Evolutionary conservation across 1,140 invertebrate species (phyloP).

Genomic region (Drosophila funebris): DNA sequence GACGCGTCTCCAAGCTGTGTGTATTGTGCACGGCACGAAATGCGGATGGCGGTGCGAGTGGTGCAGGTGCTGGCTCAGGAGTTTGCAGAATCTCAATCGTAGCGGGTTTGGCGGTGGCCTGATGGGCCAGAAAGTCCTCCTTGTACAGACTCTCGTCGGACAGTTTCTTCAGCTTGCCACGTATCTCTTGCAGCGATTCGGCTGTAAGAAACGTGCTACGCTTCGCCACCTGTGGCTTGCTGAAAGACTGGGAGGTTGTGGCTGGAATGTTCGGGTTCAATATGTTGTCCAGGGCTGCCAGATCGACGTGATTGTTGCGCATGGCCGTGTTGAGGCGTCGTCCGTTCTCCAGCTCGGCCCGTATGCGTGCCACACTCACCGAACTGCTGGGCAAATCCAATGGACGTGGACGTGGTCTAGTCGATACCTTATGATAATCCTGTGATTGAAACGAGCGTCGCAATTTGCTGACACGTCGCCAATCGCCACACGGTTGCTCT

Average conservation of each 20-base stretch:
- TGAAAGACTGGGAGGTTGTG: constrained; percentile 33
- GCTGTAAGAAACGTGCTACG: constrained; percentile 85
- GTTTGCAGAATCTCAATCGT: constrained; percentile 40
- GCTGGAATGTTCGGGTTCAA: constrained; percentile 67
- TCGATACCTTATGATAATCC: constrained; percentile 50
- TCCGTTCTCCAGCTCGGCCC: constrained; percentile 85
- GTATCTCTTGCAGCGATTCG: constrained; percentile 86
- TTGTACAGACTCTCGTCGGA: constrained; percentile 83
- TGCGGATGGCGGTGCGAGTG: constrained; percentile 38
- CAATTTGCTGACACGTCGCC: constrained; percentile 86
- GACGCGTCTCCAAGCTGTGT: constrained; percentile 85
- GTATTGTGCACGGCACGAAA: constrained; percentile 83
- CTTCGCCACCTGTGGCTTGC: constrained; percentile 58
- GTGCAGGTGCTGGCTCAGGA: constrained; percentile 37
- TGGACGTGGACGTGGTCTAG: constrained; percentile 68
- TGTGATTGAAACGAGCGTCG: constrained; percentile 87
- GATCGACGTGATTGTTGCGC: constrained; percentile 84
- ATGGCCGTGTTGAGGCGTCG: constrained; percentile 84
- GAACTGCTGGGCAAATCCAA: constrained; percentile 85
- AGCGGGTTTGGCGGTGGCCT: constrained; percentile 31
- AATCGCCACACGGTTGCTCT: constrained; percentile 82
- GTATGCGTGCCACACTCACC: constrained; percentile 85
- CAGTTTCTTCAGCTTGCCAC: constrained; percentile 85
- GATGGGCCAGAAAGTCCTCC: constrained; percentile 68
- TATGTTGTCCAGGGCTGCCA: constrained; percentile 84